phyloP scores from a whole-genome alignment of 2,888 invertebrate species.

The Nomada fabriciana region DNA sequence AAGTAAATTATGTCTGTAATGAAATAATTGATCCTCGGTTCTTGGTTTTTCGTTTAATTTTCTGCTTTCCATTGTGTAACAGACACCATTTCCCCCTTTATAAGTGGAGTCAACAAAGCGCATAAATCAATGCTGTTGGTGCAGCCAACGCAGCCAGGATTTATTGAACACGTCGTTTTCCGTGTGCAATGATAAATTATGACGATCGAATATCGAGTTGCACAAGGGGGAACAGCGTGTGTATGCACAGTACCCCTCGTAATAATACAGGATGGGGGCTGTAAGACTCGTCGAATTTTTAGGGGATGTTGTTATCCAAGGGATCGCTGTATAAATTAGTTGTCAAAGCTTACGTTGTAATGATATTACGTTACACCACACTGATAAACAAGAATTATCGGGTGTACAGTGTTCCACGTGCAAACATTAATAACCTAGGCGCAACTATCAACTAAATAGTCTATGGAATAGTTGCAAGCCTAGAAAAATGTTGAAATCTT shows the following conservation, averaged over 20 bases:
- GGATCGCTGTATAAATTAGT: conserved; percentile 4
- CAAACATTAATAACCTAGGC: conserved; percentile 25
- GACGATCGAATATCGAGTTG: conserved; percentile 66
- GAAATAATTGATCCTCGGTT: too few species aligned
- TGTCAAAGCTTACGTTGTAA: conserved; percentile 15
- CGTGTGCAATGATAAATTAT: conserved; percentile 68
- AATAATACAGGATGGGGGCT: conserved; percentile 23
- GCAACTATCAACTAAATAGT: not conserved
- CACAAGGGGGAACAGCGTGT: conserved; percentile 13
- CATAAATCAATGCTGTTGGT: conserved; percentile 62
- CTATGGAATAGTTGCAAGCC: too few species aligned
- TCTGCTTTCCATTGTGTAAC: not conserved
- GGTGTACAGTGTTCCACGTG: not conserved
- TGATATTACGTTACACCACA: conserved; percentile 25
- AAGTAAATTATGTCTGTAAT: too few species aligned
- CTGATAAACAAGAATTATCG: conserved; percentile 45
- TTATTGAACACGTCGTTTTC: conserved; percentile 59
- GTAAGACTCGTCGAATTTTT: conserved; percentile 40
- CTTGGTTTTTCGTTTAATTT: not conserved
- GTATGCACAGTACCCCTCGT: conserved; percentile 22
- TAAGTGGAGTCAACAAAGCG: conserved; percentile 30
- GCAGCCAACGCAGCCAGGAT: conserved; percentile 50
- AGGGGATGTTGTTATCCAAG: conserved; percentile 39
- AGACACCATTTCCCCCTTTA: not conserved
- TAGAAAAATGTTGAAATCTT: not conserved